phyloP scores from a whole-genome alignment of 2,888 invertebrate species.

The Eucera pruinosa region DNA sequence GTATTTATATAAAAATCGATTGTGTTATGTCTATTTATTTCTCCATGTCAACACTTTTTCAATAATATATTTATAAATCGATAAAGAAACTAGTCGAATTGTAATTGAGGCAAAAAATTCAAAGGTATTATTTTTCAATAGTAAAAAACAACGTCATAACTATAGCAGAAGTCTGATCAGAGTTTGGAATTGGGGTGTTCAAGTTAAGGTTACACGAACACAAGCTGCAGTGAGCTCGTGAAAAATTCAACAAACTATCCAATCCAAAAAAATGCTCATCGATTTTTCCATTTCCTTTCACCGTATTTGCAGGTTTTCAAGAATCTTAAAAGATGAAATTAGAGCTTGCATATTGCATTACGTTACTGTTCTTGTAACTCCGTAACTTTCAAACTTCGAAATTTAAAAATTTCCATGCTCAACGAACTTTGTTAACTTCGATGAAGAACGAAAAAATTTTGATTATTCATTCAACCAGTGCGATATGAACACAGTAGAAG shows the following conservation, averaged over 20 bases:
- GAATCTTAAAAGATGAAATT: background rate
- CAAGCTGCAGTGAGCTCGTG: background rate
- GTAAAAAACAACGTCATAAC: background rate
- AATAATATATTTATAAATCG: too few species aligned
- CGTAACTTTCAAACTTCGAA: background rate
- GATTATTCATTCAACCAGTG: background rate
- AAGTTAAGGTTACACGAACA: background rate
- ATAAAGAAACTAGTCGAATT: background rate
- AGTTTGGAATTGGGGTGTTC: background rate
- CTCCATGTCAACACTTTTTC: too few species aligned
- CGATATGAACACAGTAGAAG: background rate
- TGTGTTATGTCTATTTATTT: too few species aligned
- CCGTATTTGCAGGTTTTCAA: background rate
- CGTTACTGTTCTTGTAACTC: background rate
- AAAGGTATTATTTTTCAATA: too few species aligned
- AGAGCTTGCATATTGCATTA: background rate
- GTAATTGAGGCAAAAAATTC: background rate
- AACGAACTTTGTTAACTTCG: background rate
- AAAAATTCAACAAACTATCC: background rate
- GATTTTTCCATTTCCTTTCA: background rate
- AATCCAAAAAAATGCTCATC: background rate
- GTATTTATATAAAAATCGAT: too few species aligned
- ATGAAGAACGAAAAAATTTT: background rate
- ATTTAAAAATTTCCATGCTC: background rate
- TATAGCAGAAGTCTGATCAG: background rate